A percentile compares a stretch with the other conserved stretches of the same genome.
Conservation (phyloP, 2,113 vertebrate species). For the Engraulis encrasicolus region DNA sequence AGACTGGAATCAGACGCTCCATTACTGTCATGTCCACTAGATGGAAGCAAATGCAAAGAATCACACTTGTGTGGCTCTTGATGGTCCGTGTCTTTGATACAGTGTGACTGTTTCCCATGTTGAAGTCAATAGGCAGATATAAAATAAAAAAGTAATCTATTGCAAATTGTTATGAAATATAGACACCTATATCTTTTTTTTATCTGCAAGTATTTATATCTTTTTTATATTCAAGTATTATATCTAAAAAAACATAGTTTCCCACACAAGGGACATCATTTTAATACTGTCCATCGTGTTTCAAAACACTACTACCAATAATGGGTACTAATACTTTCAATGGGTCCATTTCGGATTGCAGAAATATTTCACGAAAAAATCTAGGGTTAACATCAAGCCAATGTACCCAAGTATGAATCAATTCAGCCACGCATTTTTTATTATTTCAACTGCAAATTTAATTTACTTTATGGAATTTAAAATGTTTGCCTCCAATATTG, state of each 20-base stretch:
- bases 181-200: background rate
- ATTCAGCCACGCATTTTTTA: background rate
- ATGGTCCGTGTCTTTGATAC: background rate
- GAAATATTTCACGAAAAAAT: too few species aligned
- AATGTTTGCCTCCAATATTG: too few species aligned
- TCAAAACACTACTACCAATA: background rate
- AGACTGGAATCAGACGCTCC: background rate
- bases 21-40: background rate
- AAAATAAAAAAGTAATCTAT: background rate
- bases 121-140: background rate
- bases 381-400: background rate
- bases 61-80: background rate
- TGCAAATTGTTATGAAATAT: background rate
- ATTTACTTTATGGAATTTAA: too few species aligned
- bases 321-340: too few species aligned
- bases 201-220: background rate
- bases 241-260: background rate
- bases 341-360: too few species aligned
- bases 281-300: background rate
- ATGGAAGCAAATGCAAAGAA: conserved; percentile 7
- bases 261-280: background rate
- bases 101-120: background rate
- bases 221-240: too few species aligned
- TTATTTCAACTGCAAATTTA: background rate
- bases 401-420: background rate